Evolutionary conservation across 2,797 vertebrate genomes (phyloP).

Genomic region (Sebastes matsubarae): DNA sequence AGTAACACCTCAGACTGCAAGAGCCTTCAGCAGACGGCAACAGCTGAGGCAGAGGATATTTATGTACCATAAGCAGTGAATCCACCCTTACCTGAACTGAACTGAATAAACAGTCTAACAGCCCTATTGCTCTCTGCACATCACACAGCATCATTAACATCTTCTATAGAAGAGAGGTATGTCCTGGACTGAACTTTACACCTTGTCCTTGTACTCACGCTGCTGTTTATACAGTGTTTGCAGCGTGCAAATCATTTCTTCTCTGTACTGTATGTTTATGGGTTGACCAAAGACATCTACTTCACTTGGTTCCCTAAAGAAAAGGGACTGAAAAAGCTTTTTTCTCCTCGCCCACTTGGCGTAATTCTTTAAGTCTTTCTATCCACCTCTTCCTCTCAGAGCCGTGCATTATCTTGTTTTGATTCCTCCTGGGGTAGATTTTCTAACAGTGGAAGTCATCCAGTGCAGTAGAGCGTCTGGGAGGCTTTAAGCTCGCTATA

Average conservation of each 20-base stretch:
- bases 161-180: not conserved
- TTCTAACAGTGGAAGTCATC: conserved; percentile 4
- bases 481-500: not conserved
- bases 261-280: not conserved
- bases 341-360: not conserved
- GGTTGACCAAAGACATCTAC: not conserved
- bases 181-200: not conserved
- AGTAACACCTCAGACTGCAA: not conserved
- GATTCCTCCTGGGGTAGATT: not conserved
- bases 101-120: not conserved
- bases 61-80: not conserved
- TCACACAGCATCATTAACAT: not conserved
- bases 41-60: not conserved
- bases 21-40: not conserved
- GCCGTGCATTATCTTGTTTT: not conserved
- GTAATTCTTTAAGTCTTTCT: not conserved
- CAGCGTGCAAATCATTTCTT: not conserved
- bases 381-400: not conserved
- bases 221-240: not conserved
- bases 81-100: not conserved
- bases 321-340: not conserved
- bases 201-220: not conserved
- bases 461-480: not conserved
- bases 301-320: not conserved
- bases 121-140: not conserved